A percentile compares a stretch with the other conserved stretches of the same genome.
These are phyloP conservation scores for Arvicola amphibius DNA, from an alignment of 2,797 vertebrate species.

Conservation along the genomic window DNA sequence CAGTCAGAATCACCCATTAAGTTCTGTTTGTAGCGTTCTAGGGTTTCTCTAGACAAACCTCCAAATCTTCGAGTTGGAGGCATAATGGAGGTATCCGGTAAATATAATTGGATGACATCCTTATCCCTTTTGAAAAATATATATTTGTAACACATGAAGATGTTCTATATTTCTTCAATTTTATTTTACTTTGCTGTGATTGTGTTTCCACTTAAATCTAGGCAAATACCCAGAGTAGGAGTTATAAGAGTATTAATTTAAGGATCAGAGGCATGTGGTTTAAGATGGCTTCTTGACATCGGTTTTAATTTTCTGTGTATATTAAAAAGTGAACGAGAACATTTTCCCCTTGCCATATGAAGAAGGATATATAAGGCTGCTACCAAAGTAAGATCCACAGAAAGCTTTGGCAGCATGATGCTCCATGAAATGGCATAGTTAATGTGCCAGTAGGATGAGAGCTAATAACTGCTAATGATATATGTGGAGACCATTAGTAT, in stretches of 20 bases:
- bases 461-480: background rate
- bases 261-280: conserved; percentile 12
- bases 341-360: background rate
- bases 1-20: background rate
- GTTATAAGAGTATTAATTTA: conserved; percentile 2
- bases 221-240: background rate
- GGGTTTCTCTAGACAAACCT: background rate
- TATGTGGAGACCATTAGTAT: background rate
- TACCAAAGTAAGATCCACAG: background rate
- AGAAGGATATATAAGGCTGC: background rate
- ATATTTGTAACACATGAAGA: background rate
- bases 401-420: conserved; percentile 33
- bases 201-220: conserved; percentile 58
- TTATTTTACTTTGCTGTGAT: conserved; percentile 34
- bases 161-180: background rate
- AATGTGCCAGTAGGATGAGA: background rate
- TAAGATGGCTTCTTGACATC: conserved; percentile 50
- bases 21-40: no score
- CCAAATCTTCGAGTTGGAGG: background rate
- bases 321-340: conserved; percentile 4
- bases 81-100: background rate
- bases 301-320: conserved; percentile 38
- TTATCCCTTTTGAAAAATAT: background rate
- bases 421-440: background rate
- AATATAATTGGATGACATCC: background rate